Base-by-base conservation (phyloP, 2,888 invertebrate genomes). In the Leucophenga montana region DNA sequence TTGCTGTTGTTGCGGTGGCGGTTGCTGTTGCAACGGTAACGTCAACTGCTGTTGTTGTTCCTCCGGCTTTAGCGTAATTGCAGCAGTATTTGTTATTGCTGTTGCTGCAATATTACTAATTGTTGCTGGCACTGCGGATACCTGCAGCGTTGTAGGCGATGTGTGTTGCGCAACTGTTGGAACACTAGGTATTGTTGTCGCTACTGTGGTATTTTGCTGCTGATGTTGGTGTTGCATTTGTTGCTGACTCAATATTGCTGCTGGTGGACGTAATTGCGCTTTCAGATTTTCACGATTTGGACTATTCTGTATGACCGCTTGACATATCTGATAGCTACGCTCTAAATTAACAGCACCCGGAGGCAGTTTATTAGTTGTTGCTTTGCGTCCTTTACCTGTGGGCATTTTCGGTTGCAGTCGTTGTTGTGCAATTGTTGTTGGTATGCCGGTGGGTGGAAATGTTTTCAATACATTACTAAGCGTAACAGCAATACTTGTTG, bases 321-420 rank as follows among this genome's bases (percentile, higher is more conserved):
- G 95, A 84, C 95, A 96, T 81, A 98, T 98, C 90, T 97, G 97
- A 89, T 97, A 96, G 86, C 97, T 97, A 69, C 98, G 92, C 87
- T 97, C 97, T 68, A 97, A 90, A 89, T 98, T 97, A 46, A 97
- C 95, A 4, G 95, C 95, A 1, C 96, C 96, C 0, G 96, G 96
- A 0, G 96, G 96, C 72, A 95, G 93, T 87, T 94, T 94, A 82
- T 93, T 94, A 46, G 77, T 83, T 8, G 92, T 91, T 78, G 87
- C 85, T 72, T 87, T 86, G 20, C 88, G 86, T 5, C 89, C 89
- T 68, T 88, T 88, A 64, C 88, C 88, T 33, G 87, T 80, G 0
- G 87, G 86, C 73, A 87, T 85, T 72, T 87, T 87, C 27, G 80
- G 75, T 61, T 86, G 86, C 68, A 84, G 59, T 67, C 88, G 80